These are phyloP conservation scores for Oncorhynchus kisutch DNA, from an alignment of 2,113 vertebrate genomes.

Conservation along the genomic window DNA sequence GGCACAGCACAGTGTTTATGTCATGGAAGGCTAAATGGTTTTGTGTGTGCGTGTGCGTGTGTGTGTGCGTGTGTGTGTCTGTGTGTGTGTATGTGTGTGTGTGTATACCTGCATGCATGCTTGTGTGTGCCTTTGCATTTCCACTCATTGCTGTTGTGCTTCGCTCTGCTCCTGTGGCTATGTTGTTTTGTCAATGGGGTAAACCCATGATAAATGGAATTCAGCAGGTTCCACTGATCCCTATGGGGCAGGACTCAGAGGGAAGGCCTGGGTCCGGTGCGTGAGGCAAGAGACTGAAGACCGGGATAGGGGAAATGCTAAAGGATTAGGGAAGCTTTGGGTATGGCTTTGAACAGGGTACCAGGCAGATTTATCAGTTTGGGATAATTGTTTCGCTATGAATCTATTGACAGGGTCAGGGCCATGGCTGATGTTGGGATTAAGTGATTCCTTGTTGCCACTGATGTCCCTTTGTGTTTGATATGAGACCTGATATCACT, in stretches of 20 bases:
- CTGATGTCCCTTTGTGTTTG: too few relatives aligned
- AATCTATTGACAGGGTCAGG: too few relatives aligned
- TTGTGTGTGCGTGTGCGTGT: not conserved
- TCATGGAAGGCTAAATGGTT: constrained; percentile 13
- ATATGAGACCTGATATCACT: too few relatives aligned
- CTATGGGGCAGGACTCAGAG: not conserved
- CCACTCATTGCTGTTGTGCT: not conserved
- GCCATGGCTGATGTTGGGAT: too few relatives aligned
- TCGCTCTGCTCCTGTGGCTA: not conserved
- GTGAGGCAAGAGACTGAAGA: too few relatives aligned
- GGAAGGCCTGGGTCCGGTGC: too few relatives aligned
- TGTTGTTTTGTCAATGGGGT: constrained; percentile 19
- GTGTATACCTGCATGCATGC: not conserved
- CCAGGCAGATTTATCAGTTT: too few relatives aligned
- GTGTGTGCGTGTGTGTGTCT: not conserved
- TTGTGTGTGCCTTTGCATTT: not conserved
- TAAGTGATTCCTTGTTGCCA: too few relatives aligned
- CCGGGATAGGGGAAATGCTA: too few relatives aligned
- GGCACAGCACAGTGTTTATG: constrained; percentile 14
- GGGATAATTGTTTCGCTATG: too few relatives aligned
- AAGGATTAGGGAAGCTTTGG: too few relatives aligned
- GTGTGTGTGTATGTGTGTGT: constrained; percentile 12
- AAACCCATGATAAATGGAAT: constrained; percentile 26
- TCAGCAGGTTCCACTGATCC: not conserved
- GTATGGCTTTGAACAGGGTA: too few relatives aligned